Conservation (phyloP, 1,140 invertebrate species). For the Panagrolaimus sp. region DNA sequence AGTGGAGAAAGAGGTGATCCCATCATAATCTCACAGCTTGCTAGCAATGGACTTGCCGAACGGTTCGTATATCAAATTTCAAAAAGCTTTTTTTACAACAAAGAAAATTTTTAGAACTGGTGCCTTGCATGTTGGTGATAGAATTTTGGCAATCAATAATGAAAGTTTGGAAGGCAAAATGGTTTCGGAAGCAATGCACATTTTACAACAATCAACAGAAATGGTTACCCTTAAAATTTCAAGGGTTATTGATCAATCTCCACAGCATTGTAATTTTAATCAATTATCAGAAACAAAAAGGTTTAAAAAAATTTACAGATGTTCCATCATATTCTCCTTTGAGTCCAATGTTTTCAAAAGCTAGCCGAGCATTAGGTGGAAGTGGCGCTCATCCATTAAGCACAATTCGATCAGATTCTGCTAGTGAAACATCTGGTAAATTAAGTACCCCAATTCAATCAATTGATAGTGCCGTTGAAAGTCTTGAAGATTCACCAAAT, state of each 20-base stretch:
- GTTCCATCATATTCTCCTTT: slow-evolving; percentile 14
- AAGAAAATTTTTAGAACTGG: slow-evolving; percentile 65
- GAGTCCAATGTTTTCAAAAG: not conserved
- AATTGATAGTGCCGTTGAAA: slow-evolving; percentile 50
- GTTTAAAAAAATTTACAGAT: slow-evolving; percentile 14
- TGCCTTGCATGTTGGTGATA: slow-evolving; percentile 75
- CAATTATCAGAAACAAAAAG: slow-evolving; percentile 17
- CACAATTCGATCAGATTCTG: slow-evolving; percentile 36
- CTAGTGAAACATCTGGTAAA: slow-evolving; percentile 36
- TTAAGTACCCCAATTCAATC: slow-evolving; percentile 49
- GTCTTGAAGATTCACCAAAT: slow-evolving; percentile 41
- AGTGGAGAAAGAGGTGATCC: slow-evolving; percentile 76
- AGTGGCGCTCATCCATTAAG: slow-evolving; percentile 20
- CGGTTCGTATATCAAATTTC: slow-evolving; percentile 60
- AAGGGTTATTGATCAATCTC: slow-evolving; percentile 19
- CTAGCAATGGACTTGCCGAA: slow-evolving; percentile 72
- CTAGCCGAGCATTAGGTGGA: not conserved
- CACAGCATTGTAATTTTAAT: slow-evolving; percentile 9
- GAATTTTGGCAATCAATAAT: slow-evolving; percentile 75
- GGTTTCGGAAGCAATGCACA: slow-evolving; percentile 75
- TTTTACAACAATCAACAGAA: slow-evolving; percentile 73
- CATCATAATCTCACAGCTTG: slow-evolving; percentile 73
- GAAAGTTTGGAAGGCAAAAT: slow-evolving; percentile 72
- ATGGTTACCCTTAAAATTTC: slow-evolving; percentile 72
- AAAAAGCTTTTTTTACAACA: slow-evolving; percentile 15